A percentile compares a stretch with the other conserved stretches of the same genome.
Conservation (phyloP, 2,113 vertebrate genomes). For the Hydropotes inermis region DNA sequence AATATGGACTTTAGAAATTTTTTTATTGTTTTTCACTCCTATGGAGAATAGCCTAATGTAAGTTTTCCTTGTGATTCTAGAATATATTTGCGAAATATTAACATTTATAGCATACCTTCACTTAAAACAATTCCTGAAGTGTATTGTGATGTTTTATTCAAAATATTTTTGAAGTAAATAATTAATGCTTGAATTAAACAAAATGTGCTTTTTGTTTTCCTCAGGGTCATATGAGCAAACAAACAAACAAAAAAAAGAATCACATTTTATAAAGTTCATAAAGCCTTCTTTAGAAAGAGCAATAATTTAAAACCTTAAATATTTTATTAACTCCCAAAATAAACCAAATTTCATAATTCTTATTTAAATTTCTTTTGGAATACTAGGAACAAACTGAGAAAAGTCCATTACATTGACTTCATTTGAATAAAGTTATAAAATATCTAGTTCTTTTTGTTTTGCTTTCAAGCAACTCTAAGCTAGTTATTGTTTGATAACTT, state of each 20-base stretch:
- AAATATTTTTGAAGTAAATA: not conserved
- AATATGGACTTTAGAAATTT: not conserved
- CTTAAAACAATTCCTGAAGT: not conserved
- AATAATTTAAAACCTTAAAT: not conserved
- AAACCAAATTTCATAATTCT: not conserved
- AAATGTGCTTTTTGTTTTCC: not conserved
- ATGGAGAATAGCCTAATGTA: not conserved
- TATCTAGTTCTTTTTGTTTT: not conserved
- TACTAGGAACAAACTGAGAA: not conserved
- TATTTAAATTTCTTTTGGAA: not conserved
- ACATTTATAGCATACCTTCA: not conserved
- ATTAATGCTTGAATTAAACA: not conserved
- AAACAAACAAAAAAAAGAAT: not conserved
- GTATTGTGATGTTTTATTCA: not conserved
- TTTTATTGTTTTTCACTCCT: not conserved
- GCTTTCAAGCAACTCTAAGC: not conserved
- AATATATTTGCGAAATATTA: not conserved
- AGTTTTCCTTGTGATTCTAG: not conserved
- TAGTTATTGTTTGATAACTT: not conserved
- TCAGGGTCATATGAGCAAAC: not conserved
- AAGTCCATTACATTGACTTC: not conserved
- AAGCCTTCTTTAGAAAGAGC: not conserved
- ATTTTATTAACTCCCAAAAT: not conserved
- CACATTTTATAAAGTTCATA: not conserved
- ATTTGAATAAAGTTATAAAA: conserved; percentile 5